Base-by-base conservation (phyloP, 2,888 invertebrate species). In the Pomacea canaliculata region DNA sequence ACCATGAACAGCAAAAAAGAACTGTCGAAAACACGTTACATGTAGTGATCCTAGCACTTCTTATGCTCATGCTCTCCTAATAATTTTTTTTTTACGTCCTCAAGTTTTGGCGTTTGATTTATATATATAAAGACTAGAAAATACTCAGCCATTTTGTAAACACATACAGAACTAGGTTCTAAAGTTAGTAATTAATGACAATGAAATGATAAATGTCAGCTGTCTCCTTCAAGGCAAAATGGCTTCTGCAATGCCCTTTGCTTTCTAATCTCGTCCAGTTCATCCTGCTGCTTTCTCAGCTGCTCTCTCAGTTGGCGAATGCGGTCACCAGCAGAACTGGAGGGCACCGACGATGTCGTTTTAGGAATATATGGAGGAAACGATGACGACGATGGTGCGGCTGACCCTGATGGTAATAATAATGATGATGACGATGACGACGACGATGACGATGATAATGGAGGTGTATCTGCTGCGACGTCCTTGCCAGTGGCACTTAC, bases 201-300 rank as follows among this genome's bases (percentile, higher is more conserved):
- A 16, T 56, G 51, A 56, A 56, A 56, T 56, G 16, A 5, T 37
- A 56, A 56, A 56, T 56, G 51, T 56, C 8, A 56, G 51, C 10
- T 56, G 51, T 56, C 51, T 10, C 16, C 16, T 56, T 56, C 51
- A 56, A 56, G 10, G 10, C 51, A 13, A 4, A 56, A n/a, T 48
- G 72, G 73, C 10, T 37, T 7, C 56, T 59, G 18, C 59, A 19
- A 10, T 19, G 67, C 51, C 67, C 71, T 48, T n/a, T 69, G 27
- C 78, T 78, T 37, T 76, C 77, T 12, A 76, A 82, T 69, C 81
- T 83, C 73, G 19, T 79, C 77, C 23, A 75, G 51, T n/a, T 77
- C 69, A 46, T 74, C 74, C 16, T 79, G 73, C 68, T 77, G 73
- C 48, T 76, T n/a, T 27, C 68, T 71, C 62, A 76, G 65, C 72